Evolutionary conservation across 1,140 invertebrate species (phyloP), one percentile per base, ranked within the genome.

Genomic region (Penaeus indicus): DNA sequence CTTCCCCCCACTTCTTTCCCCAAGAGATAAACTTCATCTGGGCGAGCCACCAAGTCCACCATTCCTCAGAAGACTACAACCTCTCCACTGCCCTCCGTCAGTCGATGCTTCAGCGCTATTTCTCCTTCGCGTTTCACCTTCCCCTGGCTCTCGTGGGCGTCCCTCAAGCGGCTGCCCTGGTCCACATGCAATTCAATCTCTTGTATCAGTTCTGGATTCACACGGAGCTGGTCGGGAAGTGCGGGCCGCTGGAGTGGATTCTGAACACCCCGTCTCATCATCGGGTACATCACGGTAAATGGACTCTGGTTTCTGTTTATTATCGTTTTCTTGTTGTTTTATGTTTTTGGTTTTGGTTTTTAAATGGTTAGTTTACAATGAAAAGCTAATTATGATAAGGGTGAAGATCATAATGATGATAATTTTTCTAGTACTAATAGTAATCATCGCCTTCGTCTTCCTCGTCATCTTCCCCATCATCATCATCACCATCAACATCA

Each of bases 41-140:
- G 94, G 84, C 75, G 0, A 96, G 97, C 88, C 98, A 99, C 93
- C 97, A 98, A 93, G 97, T 98, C 0, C 98, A 99, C 93, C 98
- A 99, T 92, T 98, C 97, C 91, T 98, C 97, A n/a, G 97, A 99
- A 93, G 97, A 99, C 92, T 99, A 97, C 93, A 98, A 98, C 93
- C 94, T 98, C 91, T 95, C 96, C 13, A 97, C 97, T 62, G 97
- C 97, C 1, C 93, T 98, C 85, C 92, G 97, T 63, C 97, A 98
- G 92, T 97, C 97, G 0, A 91, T 96, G 0, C 92, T 98, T 32
- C 97, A 98, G 92, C 95, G 95, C 77, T 97, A 96, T 95, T 95
- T 95, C 92, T 95, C 95, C 85, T 97, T 96, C 94, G 96, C 64
- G 4, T 61, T 94, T 87, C 94, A 94, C 85, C 88, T 94, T 2